Base-by-base conservation (phyloP, 2,113 vertebrate genomes). In the Burhinus oedicnemus region DNA sequence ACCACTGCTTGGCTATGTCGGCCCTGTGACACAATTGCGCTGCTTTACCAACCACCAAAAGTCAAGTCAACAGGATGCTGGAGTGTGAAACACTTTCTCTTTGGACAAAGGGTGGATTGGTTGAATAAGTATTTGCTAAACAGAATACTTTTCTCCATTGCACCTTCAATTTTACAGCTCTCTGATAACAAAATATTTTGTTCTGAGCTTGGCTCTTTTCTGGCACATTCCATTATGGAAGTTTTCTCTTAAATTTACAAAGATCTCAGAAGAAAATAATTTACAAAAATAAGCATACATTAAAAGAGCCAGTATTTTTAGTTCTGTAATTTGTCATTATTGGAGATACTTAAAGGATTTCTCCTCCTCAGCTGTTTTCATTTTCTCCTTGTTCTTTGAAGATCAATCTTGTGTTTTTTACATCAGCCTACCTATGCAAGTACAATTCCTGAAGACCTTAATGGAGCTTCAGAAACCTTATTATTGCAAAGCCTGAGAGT, bases 1-100 rank as follows among this genome's bases (percentile, higher is more conserved):
- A 52, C 3, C 15, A 0, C 20, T 52, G 16, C 44, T 6, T 0
- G 0, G 8, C 36, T 52, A 22, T 2, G 0, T 52, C 58, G 45
- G 49, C 34, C 47, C 15, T 3, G 1, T 2, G 1, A 32, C 12
- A 45, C 22, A 74, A 44, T 32, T 5, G 23, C 20, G n/a, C 23
- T 72, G 49, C 54, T 57, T 57, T 42, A 40, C 12, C 47, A 51
- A 55, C 21, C 42, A n/a, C 47, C 36, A 55, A 44, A 77, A 26
- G 32, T 36, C 54, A 81, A 57, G 58, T 44, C 40, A 55, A 79
- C 8, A 62, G 42, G 55, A 57, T 15, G 15, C 17, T 25, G 1
- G 2, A 52, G 54, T 22, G 44, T 38, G 44, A 84, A 84, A 80
- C 22, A 47, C n/a, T 26, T 32, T 12, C 16, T 61, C 61, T 81